Conservation (phyloP, 2,888 invertebrate species). For the Athalia circularis region DNA sequence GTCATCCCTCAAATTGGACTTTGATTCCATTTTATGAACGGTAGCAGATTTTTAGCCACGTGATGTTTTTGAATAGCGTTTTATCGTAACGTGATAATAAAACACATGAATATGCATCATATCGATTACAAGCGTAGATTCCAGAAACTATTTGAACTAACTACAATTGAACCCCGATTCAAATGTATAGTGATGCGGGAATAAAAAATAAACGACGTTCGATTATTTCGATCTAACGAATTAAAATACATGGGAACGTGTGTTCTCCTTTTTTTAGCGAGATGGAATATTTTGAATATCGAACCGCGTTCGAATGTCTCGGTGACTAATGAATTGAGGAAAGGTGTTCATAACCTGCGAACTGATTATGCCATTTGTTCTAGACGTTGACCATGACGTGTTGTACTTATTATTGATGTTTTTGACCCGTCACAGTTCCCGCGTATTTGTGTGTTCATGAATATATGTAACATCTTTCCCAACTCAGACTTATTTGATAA, state of each 20-base stretch:
- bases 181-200: too few relatives aligned
- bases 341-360: constrained; percentile 13
- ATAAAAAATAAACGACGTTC: too few relatives aligned
- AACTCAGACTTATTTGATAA: too few relatives aligned
- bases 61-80: not conserved
- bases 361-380: not conserved
- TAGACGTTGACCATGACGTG: constrained; percentile 13
- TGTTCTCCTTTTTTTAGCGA: too few relatives aligned
- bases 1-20: not conserved
- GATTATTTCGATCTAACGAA: too few relatives aligned
- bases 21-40: not conserved
- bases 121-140: not conserved
- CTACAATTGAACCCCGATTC: too few relatives aligned
- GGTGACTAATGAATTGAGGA: not conserved
- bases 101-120: not conserved
- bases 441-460: constrained; percentile 12
- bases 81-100: not conserved
- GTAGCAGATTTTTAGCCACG: constrained; percentile 15
- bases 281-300: too few relatives aligned
- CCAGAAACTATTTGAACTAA: too few relatives aligned
- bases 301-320: not conserved
- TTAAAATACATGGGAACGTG: too few relatives aligned
- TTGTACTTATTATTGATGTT: constrained; percentile 25
- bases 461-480: too few relatives aligned
- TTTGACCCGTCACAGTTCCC: constrained; percentile 1